Evolutionary conservation across 2,888 invertebrate genomes (phyloP), one percentile per base, ranked within the genome.

Genomic region (Phalera bucephala): DNA sequence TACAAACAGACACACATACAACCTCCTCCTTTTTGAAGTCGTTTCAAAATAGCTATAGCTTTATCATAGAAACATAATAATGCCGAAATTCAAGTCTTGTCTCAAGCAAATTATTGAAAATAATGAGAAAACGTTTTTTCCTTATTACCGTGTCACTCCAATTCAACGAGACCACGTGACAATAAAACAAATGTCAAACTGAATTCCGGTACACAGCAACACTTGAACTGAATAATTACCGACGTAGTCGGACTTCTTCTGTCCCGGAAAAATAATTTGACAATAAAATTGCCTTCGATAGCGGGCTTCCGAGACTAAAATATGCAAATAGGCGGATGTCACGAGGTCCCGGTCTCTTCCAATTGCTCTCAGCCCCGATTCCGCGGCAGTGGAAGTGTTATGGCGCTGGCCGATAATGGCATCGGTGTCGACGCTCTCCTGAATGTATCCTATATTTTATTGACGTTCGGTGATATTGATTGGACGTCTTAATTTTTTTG

Each of bases 291-390:
- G 33, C 31, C 42, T 31, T 37, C 44, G 46, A 45, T 46, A 40
- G 31, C 23, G 31, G 40, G 7, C 21, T 20, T 22, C 37, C 20
- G 36, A 28, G 39, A 47, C 38, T 44, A 29, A 60, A 60, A 47
- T 57, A 57, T 56, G 49, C 37, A 52, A 60, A 60, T 45, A 47
- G 35, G 34, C 9, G 39, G 34, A n/a, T 11, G 32, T 28, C 35
- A 30, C 33, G 33, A 42, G 31, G 26, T 36, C 20, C 33, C 33
- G 40, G 27, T 32, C 19, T 45, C 49, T 42, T 49, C 39, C 36
- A 44, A 41, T 49, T 44, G 44, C 40, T 14, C 25, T 19, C 26
- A 22, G 13, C 38, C 31, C 12, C 22, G 1, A 17, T 37, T 21
- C 27, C 22, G 10, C 20, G 23, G 17, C 37, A 12, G 28, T 37